These are phyloP conservation scores for Bimastos eiseni DNA, from an alignment of 2,888 invertebrate genomes.

Conservation along the genomic window DNA sequence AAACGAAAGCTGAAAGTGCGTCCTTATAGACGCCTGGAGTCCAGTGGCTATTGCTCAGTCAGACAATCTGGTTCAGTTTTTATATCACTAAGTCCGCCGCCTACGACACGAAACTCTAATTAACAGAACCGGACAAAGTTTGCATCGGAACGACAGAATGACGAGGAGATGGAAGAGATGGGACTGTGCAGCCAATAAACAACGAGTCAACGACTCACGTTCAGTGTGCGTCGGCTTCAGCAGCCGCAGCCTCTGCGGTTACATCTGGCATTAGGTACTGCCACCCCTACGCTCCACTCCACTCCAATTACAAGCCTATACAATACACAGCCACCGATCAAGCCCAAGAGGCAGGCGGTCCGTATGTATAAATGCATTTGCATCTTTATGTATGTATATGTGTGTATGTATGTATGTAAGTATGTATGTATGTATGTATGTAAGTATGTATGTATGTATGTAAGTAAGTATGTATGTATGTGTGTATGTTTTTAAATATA, in stretches of 20 bases:
- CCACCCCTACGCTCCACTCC: background rate
- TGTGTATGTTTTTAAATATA: too few relatives aligned
- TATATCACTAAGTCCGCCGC: background rate
- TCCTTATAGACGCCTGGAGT: background rate
- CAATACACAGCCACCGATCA: background rate
- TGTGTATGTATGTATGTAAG: background rate
- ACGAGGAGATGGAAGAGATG: background rate
- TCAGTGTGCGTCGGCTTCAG: background rate
- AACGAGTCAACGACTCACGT: background rate
- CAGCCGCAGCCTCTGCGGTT: background rate
- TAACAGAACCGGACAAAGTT: background rate
- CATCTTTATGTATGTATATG: background rate
- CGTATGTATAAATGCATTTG: background rate
- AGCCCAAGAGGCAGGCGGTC: background rate
- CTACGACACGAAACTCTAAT: background rate
- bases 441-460: too few relatives aligned
- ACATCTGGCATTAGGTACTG: slow-evolving; percentile 2
- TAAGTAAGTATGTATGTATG: too few relatives aligned
- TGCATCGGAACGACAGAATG: background rate
- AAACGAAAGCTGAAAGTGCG: background rate
- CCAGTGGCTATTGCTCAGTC: background rate
- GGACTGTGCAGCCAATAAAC: background rate
- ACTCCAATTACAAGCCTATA: background rate
- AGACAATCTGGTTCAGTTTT: background rate
- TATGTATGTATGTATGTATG: background rate